Evolutionary conservation across 1,140 invertebrate genomes (phyloP).

Genomic region (Chionoecetes opilio): DNA sequence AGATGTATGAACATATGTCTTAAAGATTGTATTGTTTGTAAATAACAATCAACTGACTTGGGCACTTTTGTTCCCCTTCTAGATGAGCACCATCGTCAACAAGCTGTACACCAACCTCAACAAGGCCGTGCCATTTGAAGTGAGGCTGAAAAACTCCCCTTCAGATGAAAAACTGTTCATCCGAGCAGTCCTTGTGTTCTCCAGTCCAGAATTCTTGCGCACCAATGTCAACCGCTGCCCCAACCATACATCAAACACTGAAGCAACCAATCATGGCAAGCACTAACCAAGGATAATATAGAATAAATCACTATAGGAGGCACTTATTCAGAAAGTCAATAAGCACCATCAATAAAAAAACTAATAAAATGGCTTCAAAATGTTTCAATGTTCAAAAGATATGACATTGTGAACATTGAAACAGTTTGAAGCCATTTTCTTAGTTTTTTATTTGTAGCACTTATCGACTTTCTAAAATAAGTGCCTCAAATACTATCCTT

Average conservation of each 20-base stretch:
- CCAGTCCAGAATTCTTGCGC: constrained; percentile 62
- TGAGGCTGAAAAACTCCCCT: constrained; percentile 46
- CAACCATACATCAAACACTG: constrained; percentile 64
- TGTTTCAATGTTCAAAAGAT: too few species aligned
- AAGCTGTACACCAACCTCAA: constrained; percentile 74
- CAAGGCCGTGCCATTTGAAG: constrained; percentile 72
- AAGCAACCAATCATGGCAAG: constrained; percentile 71
- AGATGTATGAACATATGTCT: too few species aligned
- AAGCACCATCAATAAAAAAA: too few species aligned
- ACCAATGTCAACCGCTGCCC: constrained; percentile 70
- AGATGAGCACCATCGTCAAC: constrained; percentile 72
- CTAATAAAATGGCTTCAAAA: too few species aligned
- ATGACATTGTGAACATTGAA: too few species aligned
- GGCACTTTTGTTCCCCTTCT: neutral
- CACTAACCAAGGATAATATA: neutral
- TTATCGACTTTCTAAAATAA: too few species aligned
- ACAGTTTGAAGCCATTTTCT: too few species aligned
- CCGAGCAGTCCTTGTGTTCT: constrained; percentile 68
- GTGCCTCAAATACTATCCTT: too few species aligned
- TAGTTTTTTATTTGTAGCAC: too few species aligned
- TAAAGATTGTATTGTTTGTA: too few species aligned
- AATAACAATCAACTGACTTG: neutral
- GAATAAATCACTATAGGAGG: too few species aligned
- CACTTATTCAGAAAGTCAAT: too few species aligned
- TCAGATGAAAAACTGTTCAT: constrained; percentile 38